Conservation (phyloP, 2,113 vertebrate species). For the Connochaetes taurinus region DNA sequence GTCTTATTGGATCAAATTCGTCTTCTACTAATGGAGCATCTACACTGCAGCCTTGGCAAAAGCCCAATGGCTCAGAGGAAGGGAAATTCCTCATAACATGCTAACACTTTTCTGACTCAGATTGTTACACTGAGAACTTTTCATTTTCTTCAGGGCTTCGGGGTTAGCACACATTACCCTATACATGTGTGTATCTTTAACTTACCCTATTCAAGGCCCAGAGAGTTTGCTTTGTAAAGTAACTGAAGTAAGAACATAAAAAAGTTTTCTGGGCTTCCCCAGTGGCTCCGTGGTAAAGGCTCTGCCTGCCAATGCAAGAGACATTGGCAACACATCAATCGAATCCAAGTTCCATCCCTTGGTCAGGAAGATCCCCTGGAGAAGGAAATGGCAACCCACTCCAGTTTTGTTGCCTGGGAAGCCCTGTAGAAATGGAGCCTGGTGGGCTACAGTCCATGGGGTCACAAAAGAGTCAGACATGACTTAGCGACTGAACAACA, state of each 20-base stretch:
- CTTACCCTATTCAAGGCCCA: not conserved
- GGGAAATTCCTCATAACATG: slow-evolving; percentile 14
- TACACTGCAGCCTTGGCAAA: slow-evolving; percentile 52
- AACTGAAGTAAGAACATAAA: not conserved
- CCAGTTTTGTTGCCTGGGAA: not conserved
- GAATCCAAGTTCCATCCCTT: not conserved
- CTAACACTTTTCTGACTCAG: slow-evolving; percentile 23
- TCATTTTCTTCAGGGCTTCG: slow-evolving; percentile 23
- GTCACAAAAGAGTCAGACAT: not conserved
- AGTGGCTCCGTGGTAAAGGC: not conserved
- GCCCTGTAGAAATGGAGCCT: not conserved
- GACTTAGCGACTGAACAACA: not conserved
- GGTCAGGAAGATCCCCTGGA: not conserved
- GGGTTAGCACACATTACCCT: not conserved
- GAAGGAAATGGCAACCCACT: not conserved
- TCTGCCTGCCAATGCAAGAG: not conserved
- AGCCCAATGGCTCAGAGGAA: slow-evolving; percentile 3
- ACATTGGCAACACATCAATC: not conserved
- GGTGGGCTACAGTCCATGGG: not conserved
- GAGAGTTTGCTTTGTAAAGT: not conserved
- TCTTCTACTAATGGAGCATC: slow-evolving; percentile 13
- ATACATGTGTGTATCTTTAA: not conserved
- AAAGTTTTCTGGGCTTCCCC: not conserved
- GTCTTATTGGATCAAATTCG: slow-evolving; percentile 28
- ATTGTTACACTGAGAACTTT: slow-evolving; percentile 20